Evolutionary conservation across 2,113 vertebrate genomes (phyloP).

Genomic region (Chloebia gouldiae): DNA sequence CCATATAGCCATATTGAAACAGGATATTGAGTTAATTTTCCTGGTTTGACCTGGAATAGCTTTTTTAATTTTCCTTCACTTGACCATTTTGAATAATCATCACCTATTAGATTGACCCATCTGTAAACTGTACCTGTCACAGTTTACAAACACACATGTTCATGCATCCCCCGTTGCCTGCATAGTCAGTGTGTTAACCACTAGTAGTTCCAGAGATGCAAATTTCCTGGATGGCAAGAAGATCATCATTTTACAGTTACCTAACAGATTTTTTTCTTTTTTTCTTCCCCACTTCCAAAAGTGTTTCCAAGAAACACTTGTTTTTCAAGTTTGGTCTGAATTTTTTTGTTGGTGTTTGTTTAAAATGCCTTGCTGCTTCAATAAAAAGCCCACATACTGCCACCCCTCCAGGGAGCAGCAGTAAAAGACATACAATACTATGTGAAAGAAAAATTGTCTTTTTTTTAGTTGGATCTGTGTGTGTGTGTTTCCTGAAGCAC

Average conservation of each 20-base stretch:
- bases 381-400: background rate
- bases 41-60: background rate
- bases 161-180: background rate
- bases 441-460: background rate
- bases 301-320: background rate
- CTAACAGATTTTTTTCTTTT: background rate
- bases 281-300: background rate
- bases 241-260: background rate
- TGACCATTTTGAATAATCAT: background rate
- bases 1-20: rapidly evolving
- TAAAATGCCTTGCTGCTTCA: background rate
- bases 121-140: background rate
- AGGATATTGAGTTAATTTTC: background rate
- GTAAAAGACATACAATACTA: background rate
- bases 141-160: background rate
- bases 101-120: background rate
- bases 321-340: background rate
- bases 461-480: background rate
- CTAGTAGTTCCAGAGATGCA: background rate
- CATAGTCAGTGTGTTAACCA: background rate
- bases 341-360: background rate
- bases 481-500: background rate
- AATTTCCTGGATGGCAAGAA: background rate
- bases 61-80: background rate
- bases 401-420: background rate